Evolutionary conservation across 1,140 invertebrate genomes (phyloP).

Genomic region (Hermatobates lingyangjiaoensis): DNA sequence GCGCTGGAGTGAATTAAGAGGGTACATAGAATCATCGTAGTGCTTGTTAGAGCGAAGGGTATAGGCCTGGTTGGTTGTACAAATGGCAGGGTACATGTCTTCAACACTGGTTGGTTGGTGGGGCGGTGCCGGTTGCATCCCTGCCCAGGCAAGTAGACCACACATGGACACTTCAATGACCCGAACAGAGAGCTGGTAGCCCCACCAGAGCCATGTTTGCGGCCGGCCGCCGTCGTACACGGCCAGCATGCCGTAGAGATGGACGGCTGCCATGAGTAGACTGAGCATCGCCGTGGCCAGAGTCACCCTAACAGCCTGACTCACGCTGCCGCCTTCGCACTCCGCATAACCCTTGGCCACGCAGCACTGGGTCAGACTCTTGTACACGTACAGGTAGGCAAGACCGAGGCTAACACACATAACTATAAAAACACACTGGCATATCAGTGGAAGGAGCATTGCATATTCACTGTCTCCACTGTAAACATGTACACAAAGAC

Average conservation of each 20-base stretch:
- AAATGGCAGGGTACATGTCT: slow-evolving; percentile 58
- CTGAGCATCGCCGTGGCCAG: slow-evolving; percentile 66
- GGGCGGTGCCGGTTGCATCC: slow-evolving; percentile 23
- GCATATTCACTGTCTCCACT: slow-evolving; percentile 28
- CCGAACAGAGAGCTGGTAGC: slow-evolving; percentile 64
- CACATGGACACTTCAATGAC: slow-evolving; percentile 68
- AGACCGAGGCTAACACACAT: slow-evolving; percentile 58
- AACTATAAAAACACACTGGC: slow-evolving; percentile 62
- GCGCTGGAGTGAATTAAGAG: slow-evolving; percentile 24
- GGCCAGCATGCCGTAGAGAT: slow-evolving; percentile 64
- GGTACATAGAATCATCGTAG: slow-evolving; percentile 39
- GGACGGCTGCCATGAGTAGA: slow-evolving; percentile 55
- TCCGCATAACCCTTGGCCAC: slow-evolving; percentile 24
- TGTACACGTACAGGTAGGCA: slow-evolving; percentile 67
- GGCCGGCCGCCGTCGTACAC: slow-evolving; percentile 30
- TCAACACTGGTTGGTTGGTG: slow-evolving; percentile 14
- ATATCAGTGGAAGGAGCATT: slow-evolving; percentile 47
- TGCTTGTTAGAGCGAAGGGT: slow-evolving; percentile 55
- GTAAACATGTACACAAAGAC: slow-evolving; percentile 58
- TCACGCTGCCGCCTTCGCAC: slow-evolving; percentile 24
- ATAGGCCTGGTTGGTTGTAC: slow-evolving; percentile 67
- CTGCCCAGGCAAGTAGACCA: slow-evolving; percentile 60
- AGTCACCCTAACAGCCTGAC: slow-evolving; percentile 65
- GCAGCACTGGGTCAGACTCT: slow-evolving; percentile 25
- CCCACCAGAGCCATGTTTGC: slow-evolving; percentile 70